Evolutionary conservation across 2,113 vertebrate genomes (phyloP), one percentile per base, ranked within the genome.

Genomic region (Argyrosomus japonicus): DNA sequence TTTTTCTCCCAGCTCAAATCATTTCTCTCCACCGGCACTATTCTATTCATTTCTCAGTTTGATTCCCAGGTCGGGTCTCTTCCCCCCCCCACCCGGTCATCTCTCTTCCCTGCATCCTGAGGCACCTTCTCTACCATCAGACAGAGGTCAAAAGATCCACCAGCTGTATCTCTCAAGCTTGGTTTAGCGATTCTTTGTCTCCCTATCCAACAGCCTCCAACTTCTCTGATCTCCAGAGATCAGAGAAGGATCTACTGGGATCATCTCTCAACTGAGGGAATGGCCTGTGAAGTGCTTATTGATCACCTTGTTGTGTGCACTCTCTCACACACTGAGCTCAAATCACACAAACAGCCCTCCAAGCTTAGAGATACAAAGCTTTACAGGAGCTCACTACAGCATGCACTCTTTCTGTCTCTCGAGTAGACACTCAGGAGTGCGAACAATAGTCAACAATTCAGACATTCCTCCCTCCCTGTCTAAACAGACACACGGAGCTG

Each of bases 211-310:
- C 74, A 71, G 76, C 79, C 81, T 82, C 45, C 65, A 77, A 84
- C 73, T 84, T 62, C 80, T 88, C 77, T 86, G 79, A 92, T 92
- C 92, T 88, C 80, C 12, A 6, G 73, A 90, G 88, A 90, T 88
- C 87, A 84, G 83, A 71, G 79, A 69, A 77, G 68, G 82, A 91
- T 93, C 90, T 87, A 74, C 85, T 89, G 90, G 91, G 89, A 92
- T 93, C 77, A 70, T 84, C 87, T 90, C 90, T 87, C 84, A 76
- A 58, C 72, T 18, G 18, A 81, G 75, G 70, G 90, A 88, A 90
- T 77, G 81, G 89, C 79, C 82, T 76, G 84, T 85, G 91, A 91
- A 94, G 92, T 93, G 92, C 90, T 93, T 93, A 94, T 94, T 90
- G 93, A 94, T 94, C 90, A 93, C 87, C 80, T 82, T 88, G 89